Conservation (phyloP, 2,888 invertebrate genomes). For the Thelaira solivaga region DNA sequence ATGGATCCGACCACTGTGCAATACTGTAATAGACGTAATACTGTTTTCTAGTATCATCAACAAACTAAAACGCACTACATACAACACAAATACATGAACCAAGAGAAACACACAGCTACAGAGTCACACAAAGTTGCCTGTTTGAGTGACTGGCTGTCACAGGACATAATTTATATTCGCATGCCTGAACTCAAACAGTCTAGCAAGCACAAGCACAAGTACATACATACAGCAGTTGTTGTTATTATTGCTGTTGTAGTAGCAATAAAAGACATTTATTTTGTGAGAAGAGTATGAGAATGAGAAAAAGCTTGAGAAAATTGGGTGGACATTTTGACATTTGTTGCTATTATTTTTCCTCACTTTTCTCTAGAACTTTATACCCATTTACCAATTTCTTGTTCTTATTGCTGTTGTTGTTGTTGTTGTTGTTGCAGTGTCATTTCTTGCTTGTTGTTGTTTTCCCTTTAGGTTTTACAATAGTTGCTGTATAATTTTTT, state of each 20-base stretch:
- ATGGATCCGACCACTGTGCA: not conserved
- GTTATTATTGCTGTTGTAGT: not conserved
- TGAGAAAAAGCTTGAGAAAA: conserved; percentile 57
- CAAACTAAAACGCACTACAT: conserved; percentile 26
- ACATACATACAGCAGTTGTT: conserved; percentile 26
- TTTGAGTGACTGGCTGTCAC: conserved; percentile 62
- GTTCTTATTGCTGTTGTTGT: not conserved
- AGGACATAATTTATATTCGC: conserved; percentile 66
- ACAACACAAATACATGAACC: not conserved
- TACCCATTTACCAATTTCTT: conserved; percentile 19
- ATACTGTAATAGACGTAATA: conserved; percentile 4
- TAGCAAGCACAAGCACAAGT: too few species aligned
- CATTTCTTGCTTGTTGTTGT: too few species aligned
- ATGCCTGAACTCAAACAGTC: conserved; percentile 61
- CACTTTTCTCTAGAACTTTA: conserved; percentile 33
- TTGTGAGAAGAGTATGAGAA: conserved; percentile 27
- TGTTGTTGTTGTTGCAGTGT: not conserved
- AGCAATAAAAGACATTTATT: conserved; percentile 42
- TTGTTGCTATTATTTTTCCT: conserved; percentile 57
- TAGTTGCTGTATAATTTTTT: conserved; percentile 19
- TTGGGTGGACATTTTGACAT: conserved; percentile 61
- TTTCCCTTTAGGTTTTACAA: conserved; percentile 7
- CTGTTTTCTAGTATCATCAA: conserved; percentile 37
- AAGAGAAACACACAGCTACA: not conserved
- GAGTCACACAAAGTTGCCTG: conserved; percentile 44